Evolutionary conservation across 2,113 vertebrate genomes (phyloP).

Genomic region (Zosterops lateralis): DNA sequence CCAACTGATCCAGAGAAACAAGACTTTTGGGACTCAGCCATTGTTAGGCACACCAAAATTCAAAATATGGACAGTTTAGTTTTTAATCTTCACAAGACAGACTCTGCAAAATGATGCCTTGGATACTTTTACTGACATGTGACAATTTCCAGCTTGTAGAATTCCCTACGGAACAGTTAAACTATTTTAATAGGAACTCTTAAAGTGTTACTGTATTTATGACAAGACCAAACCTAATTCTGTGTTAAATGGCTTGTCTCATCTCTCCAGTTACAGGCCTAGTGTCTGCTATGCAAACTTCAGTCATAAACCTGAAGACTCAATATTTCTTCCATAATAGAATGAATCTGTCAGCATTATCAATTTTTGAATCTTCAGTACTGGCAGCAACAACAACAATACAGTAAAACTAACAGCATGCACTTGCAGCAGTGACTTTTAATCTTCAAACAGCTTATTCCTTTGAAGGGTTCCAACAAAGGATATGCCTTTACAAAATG

Average conservation of each 20-base stretch:
- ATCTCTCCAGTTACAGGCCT: neutral
- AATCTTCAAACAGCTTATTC: neutral
- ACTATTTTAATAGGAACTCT: neutral
- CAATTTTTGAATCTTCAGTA: neutral
- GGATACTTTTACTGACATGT: neutral
- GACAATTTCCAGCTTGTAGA: neutral
- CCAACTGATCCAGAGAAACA: neutral
- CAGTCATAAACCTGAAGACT: neutral
- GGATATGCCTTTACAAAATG: neutral
- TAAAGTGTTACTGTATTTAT: neutral
- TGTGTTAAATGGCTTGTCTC: neutral
- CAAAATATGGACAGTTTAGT: neutral
- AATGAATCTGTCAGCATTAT: neutral
- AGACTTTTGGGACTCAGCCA: neutral
- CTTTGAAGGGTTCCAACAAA: neutral
- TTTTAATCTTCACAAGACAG: neutral
- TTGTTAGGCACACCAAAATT: neutral
- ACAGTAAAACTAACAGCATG: neutral
- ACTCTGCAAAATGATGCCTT: neutral
- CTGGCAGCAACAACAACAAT: neutral
- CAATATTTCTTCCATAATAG: neutral
- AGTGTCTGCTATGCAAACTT: neutral
- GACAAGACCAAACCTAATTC: neutral
- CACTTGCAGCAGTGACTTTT: neutral
- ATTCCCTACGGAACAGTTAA: neutral